Evolutionary conservation across 2,888 invertebrate species (phyloP), one percentile per base, ranked within the genome.

Genomic region (Trachelus troglodyta): DNA sequence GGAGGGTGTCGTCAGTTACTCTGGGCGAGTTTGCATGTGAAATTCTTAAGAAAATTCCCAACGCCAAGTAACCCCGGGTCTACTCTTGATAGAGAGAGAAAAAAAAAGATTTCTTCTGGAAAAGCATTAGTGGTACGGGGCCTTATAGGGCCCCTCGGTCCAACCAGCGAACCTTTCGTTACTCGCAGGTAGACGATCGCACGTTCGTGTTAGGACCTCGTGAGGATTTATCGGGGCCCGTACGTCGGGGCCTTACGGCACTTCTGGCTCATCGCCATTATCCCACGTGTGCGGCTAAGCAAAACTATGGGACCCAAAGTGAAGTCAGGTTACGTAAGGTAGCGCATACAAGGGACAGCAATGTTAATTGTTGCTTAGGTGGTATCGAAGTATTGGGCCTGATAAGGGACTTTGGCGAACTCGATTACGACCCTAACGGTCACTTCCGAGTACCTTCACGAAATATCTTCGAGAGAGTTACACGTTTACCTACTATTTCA

Each of bases 101-200:
- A 73, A 79, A 77, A 80, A 69, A 79, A 76, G 79, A 73, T 34
- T 83, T 80, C 81, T 78, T 75, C 79, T 75, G 79, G 71, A 74
- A 23, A 56, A 56, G 56, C 56, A 56, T 56, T 56, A 56, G 56
- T 23, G 56, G 56, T 40, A 15, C 40, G 40, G 40, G 40, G 23
- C 23, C 56, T 23, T 56, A 56, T 23, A 56, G 56, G 56, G 23
- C 56, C 56, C 56, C 56, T 56, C 23, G 56, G 23, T 56, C 56
- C 23, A 23, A 56, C 56, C 56, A 23, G 56, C 23, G 56, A 23
- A 23, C 56, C 56, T 56, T 56, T 56, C 23, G 56, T 56, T 56
- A 56, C 56, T 56, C 56, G 56, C 56, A 56, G 56, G 56, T 56
- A 56, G 56, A 56, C 56, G 56, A 23, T 56, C 56, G 56, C 56